A percentile compares a stretch with the other conserved stretches of the same genome.
Conservation (phyloP, 1,140 invertebrate genomes). For the Colletes gigas region DNA sequence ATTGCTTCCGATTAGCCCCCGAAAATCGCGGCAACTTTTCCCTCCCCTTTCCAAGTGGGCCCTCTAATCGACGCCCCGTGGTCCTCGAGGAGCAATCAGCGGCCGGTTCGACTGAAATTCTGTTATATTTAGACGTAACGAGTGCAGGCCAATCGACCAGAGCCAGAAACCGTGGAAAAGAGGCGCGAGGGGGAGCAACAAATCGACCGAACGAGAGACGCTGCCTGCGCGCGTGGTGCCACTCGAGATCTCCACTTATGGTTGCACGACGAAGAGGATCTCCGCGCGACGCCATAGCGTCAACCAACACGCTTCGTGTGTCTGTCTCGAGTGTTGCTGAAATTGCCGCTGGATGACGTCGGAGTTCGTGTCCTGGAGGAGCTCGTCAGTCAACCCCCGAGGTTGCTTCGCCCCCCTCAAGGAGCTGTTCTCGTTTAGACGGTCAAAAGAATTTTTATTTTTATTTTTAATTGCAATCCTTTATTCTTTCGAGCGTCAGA, state of each 20-base stretch:
- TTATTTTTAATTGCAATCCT: too few species aligned
- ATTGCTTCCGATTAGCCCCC: slow-evolving; percentile 46
- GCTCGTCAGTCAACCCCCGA: slow-evolving; percentile 22
- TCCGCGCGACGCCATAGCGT: slow-evolving; percentile 1
- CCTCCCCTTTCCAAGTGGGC: neutral
- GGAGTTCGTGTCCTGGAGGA: slow-evolving; percentile 30
- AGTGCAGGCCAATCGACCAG: slow-evolving; percentile 47
- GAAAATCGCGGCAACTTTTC: slow-evolving; percentile 37
- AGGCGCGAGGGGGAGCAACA: neutral
- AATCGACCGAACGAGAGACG: slow-evolving; percentile 45
- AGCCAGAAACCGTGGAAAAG: neutral
- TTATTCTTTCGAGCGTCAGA: too few species aligned
- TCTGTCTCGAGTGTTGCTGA: slow-evolving; percentile 61
- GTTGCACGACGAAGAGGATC: slow-evolving; percentile 22
- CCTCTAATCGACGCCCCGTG: slow-evolving; percentile 24
- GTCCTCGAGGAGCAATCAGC: slow-evolving; percentile 38
- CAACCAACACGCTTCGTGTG: slow-evolving; percentile 16
- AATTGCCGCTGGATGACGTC: slow-evolving; percentile 57
- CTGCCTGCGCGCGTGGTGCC: slow-evolving; percentile 1
- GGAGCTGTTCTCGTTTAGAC: neutral
- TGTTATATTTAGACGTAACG: slow-evolving; percentile 61
- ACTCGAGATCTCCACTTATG: slow-evolving; percentile 57
- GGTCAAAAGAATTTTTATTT: too few species aligned
- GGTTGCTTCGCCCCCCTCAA: neutral
- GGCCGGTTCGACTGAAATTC: slow-evolving; percentile 37